A percentile compares a stretch with the other conserved stretches of the same genome.
Evolutionary conservation across 92 coral and sea anemone species (phyloP).

Genomic region (Epizoanthus illoricatus): DNA sequence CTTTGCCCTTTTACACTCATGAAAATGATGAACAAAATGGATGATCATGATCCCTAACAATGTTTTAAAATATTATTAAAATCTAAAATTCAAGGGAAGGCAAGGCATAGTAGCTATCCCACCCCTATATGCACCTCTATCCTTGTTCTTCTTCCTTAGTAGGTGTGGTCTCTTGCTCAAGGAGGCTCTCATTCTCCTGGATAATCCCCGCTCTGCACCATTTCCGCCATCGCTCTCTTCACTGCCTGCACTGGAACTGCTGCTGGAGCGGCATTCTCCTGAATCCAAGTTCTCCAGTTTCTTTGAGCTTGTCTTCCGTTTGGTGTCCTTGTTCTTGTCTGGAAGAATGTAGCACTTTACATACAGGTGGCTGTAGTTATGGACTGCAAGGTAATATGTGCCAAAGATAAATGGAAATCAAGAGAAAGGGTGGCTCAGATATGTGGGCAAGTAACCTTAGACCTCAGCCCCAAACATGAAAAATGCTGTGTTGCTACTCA

Average conservation of each 20-base stretch:
- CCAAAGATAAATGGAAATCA: not conserved
- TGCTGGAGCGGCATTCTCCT: slow-evolving; percentile 41
- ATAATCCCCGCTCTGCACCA: slow-evolving; percentile 42
- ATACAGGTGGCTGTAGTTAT: slow-evolving; percentile 77
- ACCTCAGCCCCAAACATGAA: no score
- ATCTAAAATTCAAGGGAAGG: no score
- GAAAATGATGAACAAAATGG: no score
- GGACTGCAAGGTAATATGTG: slow-evolving; percentile 49
- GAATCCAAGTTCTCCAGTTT: slow-evolving; percentile 55
- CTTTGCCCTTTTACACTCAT: no score
- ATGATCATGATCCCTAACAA: no score
- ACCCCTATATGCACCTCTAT: slow-evolving; percentile 54
- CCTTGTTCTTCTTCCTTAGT: slow-evolving; percentile 57
- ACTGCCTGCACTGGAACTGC: slow-evolving; percentile 58
- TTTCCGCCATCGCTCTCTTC: slow-evolving; percentile 46
- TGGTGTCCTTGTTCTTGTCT: slow-evolving; percentile 70
- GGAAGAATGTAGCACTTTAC: slow-evolving; percentile 85
- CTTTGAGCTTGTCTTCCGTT: slow-evolving; percentile 70
- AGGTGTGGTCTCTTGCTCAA: slow-evolving; percentile 69
- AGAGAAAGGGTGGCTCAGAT: no score
- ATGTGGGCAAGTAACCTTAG: no score
- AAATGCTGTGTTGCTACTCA: no score
- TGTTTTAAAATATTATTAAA: no score
- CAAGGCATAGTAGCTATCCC: not conserved
- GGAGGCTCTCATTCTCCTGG: slow-evolving; percentile 64